Conservation (phyloP, 2,113 vertebrate genomes). For the Phasianus colchicus region DNA sequence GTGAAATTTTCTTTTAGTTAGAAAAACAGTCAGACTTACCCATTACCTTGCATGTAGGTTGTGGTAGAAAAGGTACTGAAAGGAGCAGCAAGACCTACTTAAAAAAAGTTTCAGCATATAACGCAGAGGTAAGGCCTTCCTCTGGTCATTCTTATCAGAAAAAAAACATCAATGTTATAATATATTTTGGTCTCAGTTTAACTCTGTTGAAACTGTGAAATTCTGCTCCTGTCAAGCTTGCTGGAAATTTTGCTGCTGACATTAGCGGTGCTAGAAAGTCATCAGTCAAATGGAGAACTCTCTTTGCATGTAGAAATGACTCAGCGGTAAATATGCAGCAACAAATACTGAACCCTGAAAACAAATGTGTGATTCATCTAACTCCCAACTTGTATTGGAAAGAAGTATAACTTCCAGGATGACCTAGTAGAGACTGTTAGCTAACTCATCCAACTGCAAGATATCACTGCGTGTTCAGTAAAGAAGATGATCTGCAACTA, state of each 20-base stretch:
- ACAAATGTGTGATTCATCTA: neutral
- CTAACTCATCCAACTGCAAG: neutral
- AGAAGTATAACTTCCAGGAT: neutral
- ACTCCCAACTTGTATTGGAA: neutral
- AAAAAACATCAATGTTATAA: neutral
- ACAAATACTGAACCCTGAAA: neutral
- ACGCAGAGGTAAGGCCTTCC: neutral
- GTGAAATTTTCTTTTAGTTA: neutral
- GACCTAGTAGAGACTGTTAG: neutral
- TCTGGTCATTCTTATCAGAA: neutral
- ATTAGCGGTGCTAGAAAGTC: neutral
- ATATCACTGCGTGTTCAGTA: rapidly evolving
- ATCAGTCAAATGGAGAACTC: neutral
- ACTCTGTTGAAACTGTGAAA: neutral
- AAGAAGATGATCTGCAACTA: neutral
- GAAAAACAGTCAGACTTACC: neutral
- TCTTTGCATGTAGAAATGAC: neutral
- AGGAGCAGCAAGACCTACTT: neutral
- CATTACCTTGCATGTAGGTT: neutral
- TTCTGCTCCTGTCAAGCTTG: neutral
- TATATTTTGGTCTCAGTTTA: neutral
- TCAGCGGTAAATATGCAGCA: neutral
- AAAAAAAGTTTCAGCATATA: neutral
- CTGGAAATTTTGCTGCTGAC: neutral
- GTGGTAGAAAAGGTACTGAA: neutral